These are phyloP conservation scores for Phyllotis vaccarum DNA, from an alignment of 2,797 vertebrate species.

Conservation along the genomic window DNA sequence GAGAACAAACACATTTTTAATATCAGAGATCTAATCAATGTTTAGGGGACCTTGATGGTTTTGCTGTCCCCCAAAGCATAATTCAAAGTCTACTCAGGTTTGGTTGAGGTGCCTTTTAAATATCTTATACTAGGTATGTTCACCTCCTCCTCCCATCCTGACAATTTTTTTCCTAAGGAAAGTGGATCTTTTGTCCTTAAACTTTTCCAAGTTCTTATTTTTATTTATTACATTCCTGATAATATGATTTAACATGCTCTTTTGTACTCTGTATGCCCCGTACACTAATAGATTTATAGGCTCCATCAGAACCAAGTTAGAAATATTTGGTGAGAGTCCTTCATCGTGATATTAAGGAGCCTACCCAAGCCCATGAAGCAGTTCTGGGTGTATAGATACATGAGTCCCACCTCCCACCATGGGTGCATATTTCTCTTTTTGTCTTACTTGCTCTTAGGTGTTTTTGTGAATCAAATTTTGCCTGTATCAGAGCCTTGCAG, in stretches of 20 bases:
- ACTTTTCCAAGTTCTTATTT: not conserved
- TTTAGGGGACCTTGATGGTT: not conserved
- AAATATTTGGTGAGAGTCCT: not conserved
- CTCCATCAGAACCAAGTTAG: not conserved
- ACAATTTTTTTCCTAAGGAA: conserved; percentile 47
- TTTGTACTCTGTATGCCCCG: not conserved
- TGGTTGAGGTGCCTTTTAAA: not conserved
- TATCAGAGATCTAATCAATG: not conserved
- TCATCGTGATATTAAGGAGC: not conserved
- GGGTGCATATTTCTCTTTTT: not conserved
- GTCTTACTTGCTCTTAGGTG: not conserved
- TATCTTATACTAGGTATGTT: not conserved
- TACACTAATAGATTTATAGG: not conserved
- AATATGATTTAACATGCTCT: not conserved
- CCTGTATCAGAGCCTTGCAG: not conserved
- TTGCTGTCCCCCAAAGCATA: not conserved
- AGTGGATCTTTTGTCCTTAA: not conserved
- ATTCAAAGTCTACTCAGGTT: not conserved
- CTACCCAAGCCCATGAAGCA: fast-evolving
- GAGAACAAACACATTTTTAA: conserved; percentile 17
- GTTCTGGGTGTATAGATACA: not conserved
- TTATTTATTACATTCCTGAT: not conserved
- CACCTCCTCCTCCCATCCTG: not conserved
- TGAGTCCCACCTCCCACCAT: not conserved
- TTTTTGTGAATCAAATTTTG: not conserved